Conservation (phyloP, 2,888 invertebrate genomes). For the Branchinecta sandiegonensis region DNA sequence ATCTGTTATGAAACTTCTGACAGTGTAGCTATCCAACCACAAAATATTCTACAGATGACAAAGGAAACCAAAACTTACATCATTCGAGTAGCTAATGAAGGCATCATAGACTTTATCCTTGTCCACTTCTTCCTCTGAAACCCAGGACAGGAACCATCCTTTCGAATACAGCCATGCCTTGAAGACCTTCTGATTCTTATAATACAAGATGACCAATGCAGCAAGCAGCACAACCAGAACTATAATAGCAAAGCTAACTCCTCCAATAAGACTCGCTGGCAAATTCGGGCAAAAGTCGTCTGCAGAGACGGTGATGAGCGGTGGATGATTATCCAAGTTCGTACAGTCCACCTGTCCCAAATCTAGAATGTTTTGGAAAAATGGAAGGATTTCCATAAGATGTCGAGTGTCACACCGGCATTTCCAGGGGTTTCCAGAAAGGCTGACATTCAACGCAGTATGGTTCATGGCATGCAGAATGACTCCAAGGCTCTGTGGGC, state of each 20-base stretch:
- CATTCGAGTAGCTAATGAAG: not conserved
- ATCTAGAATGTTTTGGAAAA: constrained; percentile 1
- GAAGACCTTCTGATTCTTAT: not conserved
- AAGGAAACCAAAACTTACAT: not conserved
- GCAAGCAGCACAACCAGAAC: not conserved
- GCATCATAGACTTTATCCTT: constrained; percentile 43
- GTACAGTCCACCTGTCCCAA: not conserved
- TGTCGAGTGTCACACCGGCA: constrained; percentile 12
- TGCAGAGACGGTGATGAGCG: constrained; percentile 6
- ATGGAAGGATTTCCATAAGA: not conserved
- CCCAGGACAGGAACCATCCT: constrained; percentile 30
- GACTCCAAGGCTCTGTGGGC: not conserved
- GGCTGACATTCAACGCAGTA: not conserved
- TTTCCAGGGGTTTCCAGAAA: not conserved
- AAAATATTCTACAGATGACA: no score
- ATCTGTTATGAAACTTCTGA: no score
- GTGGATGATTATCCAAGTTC: not conserved
- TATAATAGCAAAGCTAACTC: not conserved
- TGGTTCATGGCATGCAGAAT: not conserved
- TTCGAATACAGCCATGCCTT: constrained; percentile 32
- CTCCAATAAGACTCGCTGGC: not conserved
- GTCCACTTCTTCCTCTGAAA: constrained; percentile 43
- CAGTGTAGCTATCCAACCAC: no score
- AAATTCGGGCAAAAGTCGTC: constrained; percentile 11
- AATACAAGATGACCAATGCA: not conserved